These are phyloP conservation scores for Dasypogon diadema DNA, from an alignment of 2,888 invertebrate species.

Conservation along the genomic window DNA sequence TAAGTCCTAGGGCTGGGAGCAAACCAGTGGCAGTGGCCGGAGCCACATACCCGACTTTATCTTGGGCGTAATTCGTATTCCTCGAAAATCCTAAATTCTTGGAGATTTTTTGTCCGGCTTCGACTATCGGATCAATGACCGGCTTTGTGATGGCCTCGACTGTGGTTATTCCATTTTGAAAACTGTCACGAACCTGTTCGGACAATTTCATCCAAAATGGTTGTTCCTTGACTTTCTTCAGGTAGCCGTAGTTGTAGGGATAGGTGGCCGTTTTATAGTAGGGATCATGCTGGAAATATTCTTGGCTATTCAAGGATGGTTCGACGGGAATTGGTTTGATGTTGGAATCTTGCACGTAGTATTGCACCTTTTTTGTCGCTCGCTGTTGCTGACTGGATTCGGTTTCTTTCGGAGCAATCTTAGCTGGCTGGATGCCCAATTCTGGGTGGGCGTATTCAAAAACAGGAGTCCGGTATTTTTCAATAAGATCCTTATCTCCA, in stretches of 20 bases:
- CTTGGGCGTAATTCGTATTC: constrained; percentile 70
- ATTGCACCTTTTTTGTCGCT: constrained; percentile 58
- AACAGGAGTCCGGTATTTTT: constrained; percentile 80
- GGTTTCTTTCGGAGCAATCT: constrained; percentile 66
- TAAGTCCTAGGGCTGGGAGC: constrained; percentile 80
- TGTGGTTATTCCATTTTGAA: constrained; percentile 78
- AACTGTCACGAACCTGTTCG: constrained; percentile 79
- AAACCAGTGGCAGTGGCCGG: constrained; percentile 73
- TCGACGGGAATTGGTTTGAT: constrained; percentile 38
- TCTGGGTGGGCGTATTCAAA: constrained; percentile 86
- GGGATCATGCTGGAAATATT: constrained; percentile 68
- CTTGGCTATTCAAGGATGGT: constrained; percentile 60
- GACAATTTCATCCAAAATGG: constrained; percentile 82
- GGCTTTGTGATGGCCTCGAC: constrained; percentile 71
- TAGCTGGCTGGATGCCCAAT: constrained; percentile 81
- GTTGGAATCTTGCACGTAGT: constrained; percentile 63
- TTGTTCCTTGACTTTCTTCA: constrained; percentile 72
- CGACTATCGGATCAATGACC: constrained; percentile 80
- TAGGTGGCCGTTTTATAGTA: constrained; percentile 70
- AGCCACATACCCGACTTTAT: constrained; percentile 75
- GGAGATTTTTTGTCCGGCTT: constrained; percentile 84
- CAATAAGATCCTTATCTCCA: constrained; percentile 73
- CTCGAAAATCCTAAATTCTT: constrained; percentile 78
- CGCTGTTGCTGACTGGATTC: constrained; percentile 57
- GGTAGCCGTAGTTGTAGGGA: constrained; percentile 74